Percentiles rank a stretch among this genome's conserved stretches.
phyloP scores from a whole-genome alignment of 2,113 vertebrate genomes.

The Parotia lawesii region DNA sequence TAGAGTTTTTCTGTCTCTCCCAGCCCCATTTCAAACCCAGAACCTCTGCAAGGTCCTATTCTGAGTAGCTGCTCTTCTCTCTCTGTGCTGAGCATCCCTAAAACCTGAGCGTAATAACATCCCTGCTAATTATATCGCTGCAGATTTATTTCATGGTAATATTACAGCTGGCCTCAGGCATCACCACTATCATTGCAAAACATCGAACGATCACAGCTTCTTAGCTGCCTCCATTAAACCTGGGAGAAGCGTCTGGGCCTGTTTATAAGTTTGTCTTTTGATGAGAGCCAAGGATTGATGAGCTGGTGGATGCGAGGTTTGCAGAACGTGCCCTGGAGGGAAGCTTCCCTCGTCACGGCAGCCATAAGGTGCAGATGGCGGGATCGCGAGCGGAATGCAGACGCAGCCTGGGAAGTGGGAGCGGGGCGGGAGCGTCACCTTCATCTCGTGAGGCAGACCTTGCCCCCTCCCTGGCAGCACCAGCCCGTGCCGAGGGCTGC shows the following conservation, averaged over 20 bases:
- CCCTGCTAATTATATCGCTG: slow-evolving; percentile 63
- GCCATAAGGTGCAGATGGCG: slow-evolving; percentile 30
- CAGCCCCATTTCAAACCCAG: neutral
- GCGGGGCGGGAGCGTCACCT: accelerated
- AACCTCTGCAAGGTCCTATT: neutral
- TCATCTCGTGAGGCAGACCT: neutral
- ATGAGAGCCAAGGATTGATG: slow-evolving; percentile 47
- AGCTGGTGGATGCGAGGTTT: neutral
- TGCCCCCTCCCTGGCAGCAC: neutral
- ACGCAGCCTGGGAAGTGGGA: neutral
- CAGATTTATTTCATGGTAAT: slow-evolving; percentile 69
- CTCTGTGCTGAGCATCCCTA: slow-evolving; percentile 11
- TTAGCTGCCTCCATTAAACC: slow-evolving; percentile 58
- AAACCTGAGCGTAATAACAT: slow-evolving; percentile 53
- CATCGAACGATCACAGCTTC: slow-evolving; percentile 46
- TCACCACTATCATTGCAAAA: slow-evolving; percentile 43
- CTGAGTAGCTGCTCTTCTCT: neutral
- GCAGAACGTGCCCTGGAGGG: slow-evolving; percentile 20
- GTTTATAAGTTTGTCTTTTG: slow-evolving; percentile 48
- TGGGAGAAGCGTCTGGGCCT: slow-evolving; percentile 35
- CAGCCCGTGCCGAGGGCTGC: accelerated
- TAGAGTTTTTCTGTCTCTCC: neutral
- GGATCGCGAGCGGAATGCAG: neutral
- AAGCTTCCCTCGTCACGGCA: neutral
- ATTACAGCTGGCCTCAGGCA: slow-evolving; percentile 64